Evolutionary conservation across 2,888 invertebrate genomes (phyloP).

Genomic region (Capitulum mitella): DNA sequence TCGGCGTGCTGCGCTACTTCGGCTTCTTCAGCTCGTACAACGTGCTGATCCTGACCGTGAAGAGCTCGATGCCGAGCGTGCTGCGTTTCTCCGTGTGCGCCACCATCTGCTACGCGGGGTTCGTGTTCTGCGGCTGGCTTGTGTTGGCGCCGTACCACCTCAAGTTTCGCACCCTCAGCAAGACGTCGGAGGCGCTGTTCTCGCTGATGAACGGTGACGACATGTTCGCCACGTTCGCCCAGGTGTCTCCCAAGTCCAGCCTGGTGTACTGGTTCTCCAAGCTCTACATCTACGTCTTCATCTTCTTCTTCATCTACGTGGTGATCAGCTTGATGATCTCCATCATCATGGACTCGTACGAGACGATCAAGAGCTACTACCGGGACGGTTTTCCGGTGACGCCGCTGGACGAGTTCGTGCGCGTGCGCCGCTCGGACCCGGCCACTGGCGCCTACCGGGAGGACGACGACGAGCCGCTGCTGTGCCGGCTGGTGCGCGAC

Average conservation of each 20-base stretch:
- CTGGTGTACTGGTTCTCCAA: constrained; percentile 90
- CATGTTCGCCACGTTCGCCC: constrained; percentile 97
- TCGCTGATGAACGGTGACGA: constrained; percentile 97
- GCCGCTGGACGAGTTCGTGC: constrained; percentile 24
- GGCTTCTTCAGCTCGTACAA: constrained; percentile 74
- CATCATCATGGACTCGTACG: constrained; percentile 98
- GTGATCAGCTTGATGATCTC: constrained; percentile 95
- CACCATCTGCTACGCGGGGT: constrained; percentile 86
- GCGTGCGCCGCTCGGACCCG: constrained; percentile 2
- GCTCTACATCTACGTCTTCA: constrained; percentile 89
- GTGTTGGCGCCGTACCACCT: constrained; percentile 96
- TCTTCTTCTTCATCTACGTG: constrained; percentile 94
- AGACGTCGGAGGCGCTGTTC: constrained; percentile 93
- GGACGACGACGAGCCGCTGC: neutral
- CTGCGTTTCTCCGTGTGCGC: constrained; percentile 88
- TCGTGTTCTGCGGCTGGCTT: constrained; percentile 96
- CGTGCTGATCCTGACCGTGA: constrained; percentile 87
- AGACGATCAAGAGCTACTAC: constrained; percentile 63
- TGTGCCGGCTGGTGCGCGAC: neutral
- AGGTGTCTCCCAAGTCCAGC: constrained; percentile 71
- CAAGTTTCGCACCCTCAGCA: constrained; percentile 69
- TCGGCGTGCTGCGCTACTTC: constrained; percentile 89
- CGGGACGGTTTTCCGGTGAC: constrained; percentile 18
- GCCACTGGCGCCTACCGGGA: neutral
- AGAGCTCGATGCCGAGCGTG: constrained; percentile 89